These are phyloP conservation scores for Hetaerina titia DNA, from an alignment of 2,888 invertebrate species.

Conservation along the genomic window DNA sequence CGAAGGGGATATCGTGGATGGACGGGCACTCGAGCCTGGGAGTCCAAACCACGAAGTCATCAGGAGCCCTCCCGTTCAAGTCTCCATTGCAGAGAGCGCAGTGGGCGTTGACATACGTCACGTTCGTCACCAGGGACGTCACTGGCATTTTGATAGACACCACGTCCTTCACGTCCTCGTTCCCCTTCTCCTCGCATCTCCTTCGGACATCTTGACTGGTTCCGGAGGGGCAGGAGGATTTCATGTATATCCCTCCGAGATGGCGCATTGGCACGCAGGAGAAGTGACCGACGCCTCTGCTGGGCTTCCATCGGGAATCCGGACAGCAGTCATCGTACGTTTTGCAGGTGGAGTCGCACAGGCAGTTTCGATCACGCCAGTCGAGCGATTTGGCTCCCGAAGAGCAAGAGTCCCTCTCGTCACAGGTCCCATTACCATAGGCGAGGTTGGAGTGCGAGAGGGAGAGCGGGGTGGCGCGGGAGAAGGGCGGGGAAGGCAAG, in stretches of 20 bases:
- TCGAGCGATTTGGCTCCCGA: slow-evolving; percentile 73
- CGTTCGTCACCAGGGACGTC: slow-evolving; percentile 74
- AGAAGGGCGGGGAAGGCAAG: background rate
- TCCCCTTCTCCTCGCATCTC: slow-evolving; percentile 72
- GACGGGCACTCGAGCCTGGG: slow-evolving; percentile 76
- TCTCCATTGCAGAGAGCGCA: slow-evolving; percentile 77
- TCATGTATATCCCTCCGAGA: slow-evolving; percentile 77
- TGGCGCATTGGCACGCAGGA: slow-evolving; percentile 75
- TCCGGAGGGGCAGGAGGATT: slow-evolving; percentile 75
- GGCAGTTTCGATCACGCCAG: slow-evolving; percentile 76
- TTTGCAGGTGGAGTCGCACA: slow-evolving; percentile 77
- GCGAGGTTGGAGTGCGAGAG: slow-evolving; percentile 54
- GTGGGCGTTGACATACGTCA: slow-evolving; percentile 76
- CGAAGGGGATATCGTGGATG: slow-evolving; percentile 69
- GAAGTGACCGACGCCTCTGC: slow-evolving; percentile 74
- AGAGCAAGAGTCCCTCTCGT: slow-evolving; percentile 70
- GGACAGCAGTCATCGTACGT: slow-evolving; percentile 78
- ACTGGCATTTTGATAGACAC: slow-evolving; percentile 70
- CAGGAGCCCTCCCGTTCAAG: slow-evolving; percentile 62
- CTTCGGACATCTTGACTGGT: slow-evolving; percentile 71
- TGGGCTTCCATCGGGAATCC: slow-evolving; percentile 72
- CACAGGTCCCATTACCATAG: slow-evolving; percentile 73
- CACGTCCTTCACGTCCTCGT: slow-evolving; percentile 69
- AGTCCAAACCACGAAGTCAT: slow-evolving; percentile 75
- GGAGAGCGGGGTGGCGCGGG: slow-evolving; percentile 40